Base-by-base conservation (phyloP, 2,797 vertebrate genomes). In the Coilia nasus region DNA sequence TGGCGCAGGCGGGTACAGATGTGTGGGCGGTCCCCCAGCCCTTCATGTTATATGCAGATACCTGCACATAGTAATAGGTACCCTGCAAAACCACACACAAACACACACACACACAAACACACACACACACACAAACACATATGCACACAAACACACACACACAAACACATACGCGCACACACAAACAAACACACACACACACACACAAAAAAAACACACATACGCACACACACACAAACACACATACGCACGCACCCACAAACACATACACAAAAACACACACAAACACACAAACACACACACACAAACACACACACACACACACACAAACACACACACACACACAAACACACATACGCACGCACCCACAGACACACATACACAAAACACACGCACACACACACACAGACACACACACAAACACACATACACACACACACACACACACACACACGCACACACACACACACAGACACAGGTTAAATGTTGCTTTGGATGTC, bases 11-110 rank as follows among this genome's bases (percentile, higher is more conserved):
- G 23, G 97, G 97, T 54, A 92, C 85, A 0, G 97, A 97, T 59
- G 91, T 85, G 25, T 95, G 94, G 0, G 96, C 90, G 50, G 95
- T 92, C 10, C 97, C 96, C 97, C 97, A 98, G 25, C 97, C 97
- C 90, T 98, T 98, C 97, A 98, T 98, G 91, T 98, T 98, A 93
- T 97, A 97, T 62, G 97, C 97, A 0, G 95, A 95, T 84, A 98
- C 97, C 71, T 95, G 97, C 87, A 97, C 90, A 0, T 97, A 97
- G 92, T 97, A 97, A 15, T 93, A 89, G 0, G 92, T 93, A 82
- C 97, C 97, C 97, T 98, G 93, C 0, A 80, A 92, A 86, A 17
- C 83, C n/a, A 85, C 78, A 86, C 6, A 81, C 59, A 82, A 23
- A 78, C 44, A 75, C 64, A 75, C 7, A 47, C 46, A 47, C 46